phyloP scores from a whole-genome alignment of 2,113 vertebrate genomes.

The Eubucco bourcierii region DNA sequence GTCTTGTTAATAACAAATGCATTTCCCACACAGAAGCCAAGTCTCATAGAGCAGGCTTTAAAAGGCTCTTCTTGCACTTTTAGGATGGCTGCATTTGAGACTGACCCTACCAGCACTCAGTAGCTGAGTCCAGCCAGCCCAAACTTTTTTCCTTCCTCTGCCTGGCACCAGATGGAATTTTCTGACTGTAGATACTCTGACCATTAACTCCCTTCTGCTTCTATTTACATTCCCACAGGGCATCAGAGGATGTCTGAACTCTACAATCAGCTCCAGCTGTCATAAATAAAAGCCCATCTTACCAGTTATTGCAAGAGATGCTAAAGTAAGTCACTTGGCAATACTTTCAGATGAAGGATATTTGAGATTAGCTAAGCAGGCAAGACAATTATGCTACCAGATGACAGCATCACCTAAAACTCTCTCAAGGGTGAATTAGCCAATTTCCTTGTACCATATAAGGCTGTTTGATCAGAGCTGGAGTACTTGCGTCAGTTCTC shows the following conservation, averaged over 20 bases:
- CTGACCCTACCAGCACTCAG: not conserved
- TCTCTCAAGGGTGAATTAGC: not conserved
- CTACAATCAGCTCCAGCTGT: not conserved
- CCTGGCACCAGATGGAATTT: not conserved
- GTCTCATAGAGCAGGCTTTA: not conserved
- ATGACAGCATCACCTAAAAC: constrained; percentile 9
- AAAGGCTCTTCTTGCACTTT: not conserved
- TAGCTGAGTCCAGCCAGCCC: not conserved
- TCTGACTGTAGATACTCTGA: not conserved
- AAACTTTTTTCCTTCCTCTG: not conserved
- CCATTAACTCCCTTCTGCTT: not conserved
- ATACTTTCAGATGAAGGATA: too few relatives aligned
- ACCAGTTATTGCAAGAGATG: not conserved
- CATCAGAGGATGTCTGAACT: not conserved
- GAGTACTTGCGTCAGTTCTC: not conserved
- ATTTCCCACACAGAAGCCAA: not conserved
- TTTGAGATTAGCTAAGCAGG: not conserved
- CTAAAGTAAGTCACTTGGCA: constrained; percentile 31
- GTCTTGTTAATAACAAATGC: not conserved
- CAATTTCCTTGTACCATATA: not conserved
- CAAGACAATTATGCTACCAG: constrained; percentile 11
- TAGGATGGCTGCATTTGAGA: not conserved
- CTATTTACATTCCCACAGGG: constrained; percentile 1
- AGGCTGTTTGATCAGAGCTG: not conserved
- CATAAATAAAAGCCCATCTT: not conserved